Percentiles rank a stretch among this genome's conserved stretches.
Conservation (phyloP, 2,113 vertebrate species). For the Leiothrix lutea region DNA sequence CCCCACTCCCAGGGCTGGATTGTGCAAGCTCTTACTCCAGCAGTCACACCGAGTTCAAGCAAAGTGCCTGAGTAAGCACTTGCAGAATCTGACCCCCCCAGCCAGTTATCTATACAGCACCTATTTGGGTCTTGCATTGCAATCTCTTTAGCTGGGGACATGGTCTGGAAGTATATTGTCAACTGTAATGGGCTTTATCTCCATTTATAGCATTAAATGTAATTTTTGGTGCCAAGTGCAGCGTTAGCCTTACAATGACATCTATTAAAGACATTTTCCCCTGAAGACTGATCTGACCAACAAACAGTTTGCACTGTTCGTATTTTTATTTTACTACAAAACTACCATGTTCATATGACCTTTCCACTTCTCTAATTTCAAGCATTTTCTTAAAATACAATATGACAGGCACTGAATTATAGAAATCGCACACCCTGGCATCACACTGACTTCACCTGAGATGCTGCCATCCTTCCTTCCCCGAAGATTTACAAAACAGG, state of each 20-base stretch:
- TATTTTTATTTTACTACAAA: neutral
- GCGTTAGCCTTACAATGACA: slow-evolving; percentile 16
- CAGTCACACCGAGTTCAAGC: slow-evolving; percentile 3
- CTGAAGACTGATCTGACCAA: slow-evolving; percentile 19
- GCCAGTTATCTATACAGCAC: slow-evolving; percentile 46
- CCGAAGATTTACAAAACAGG: neutral
- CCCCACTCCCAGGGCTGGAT: neutral
- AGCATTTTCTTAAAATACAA: neutral
- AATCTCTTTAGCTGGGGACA: slow-evolving; percentile 3
- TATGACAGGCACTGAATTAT: neutral
- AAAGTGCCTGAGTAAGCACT: slow-evolving; percentile 44
- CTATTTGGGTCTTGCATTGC: slow-evolving; percentile 34
- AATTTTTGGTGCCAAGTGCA: slow-evolving; percentile 39
- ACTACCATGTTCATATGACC: neutral
- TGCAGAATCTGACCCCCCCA: slow-evolving; percentile 35
- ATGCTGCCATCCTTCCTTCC: neutral
- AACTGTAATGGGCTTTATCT: slow-evolving; percentile 27
- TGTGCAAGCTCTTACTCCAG: slow-evolving; percentile 41
- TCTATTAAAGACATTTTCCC: neutral
- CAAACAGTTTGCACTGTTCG: neutral
- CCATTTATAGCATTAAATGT: slow-evolving; percentile 30
- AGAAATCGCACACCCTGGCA: neutral
- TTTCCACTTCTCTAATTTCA: neutral
- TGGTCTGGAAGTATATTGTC: slow-evolving; percentile 5
- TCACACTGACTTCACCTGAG: neutral